A percentile compares a stretch with the other conserved stretches of the same genome.
These are phyloP conservation scores for Doris montereyensis DNA, from an alignment of 2,888 invertebrate species.

Conservation along the genomic window DNA sequence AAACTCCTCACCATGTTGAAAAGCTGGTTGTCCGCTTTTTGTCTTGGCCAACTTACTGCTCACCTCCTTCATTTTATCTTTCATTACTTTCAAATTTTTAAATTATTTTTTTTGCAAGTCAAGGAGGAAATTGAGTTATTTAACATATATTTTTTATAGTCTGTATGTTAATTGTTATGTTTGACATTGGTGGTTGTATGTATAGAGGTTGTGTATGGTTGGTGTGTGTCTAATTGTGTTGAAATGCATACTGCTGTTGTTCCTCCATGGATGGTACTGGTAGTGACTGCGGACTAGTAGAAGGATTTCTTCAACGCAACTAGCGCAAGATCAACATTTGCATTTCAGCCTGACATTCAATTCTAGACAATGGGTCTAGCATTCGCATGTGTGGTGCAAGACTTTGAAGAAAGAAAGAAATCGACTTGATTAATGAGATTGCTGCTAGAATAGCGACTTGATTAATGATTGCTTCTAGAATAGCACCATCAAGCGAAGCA, in stretches of 20 bases:
- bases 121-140: too few relatives aligned
- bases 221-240: background rate
- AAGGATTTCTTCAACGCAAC: background rate
- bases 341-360: background rate
- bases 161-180: too few relatives aligned
- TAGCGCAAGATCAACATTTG: background rate
- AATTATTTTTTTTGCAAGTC: too few relatives aligned
- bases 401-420: constrained; percentile 3
- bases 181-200: too few relatives aligned
- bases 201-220: background rate
- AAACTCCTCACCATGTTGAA: too few relatives aligned
- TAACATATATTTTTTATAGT: too few relatives aligned
- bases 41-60: too few relatives aligned
- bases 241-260: background rate
- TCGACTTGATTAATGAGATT: too few relatives aligned
- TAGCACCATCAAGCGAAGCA: constrained; percentile 8
- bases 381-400: constrained; percentile 14
- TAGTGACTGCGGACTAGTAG: background rate
- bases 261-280: background rate
- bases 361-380: background rate
- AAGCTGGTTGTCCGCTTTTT: too few relatives aligned
- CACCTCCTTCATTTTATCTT: too few relatives aligned
- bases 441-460: too few relatives aligned
- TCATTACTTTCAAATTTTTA: too few relatives aligned
- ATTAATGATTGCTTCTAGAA: constrained; percentile 8